Evolutionary conservation across 2,113 vertebrate genomes (phyloP).

Genomic region (Lynx canadensis): DNA sequence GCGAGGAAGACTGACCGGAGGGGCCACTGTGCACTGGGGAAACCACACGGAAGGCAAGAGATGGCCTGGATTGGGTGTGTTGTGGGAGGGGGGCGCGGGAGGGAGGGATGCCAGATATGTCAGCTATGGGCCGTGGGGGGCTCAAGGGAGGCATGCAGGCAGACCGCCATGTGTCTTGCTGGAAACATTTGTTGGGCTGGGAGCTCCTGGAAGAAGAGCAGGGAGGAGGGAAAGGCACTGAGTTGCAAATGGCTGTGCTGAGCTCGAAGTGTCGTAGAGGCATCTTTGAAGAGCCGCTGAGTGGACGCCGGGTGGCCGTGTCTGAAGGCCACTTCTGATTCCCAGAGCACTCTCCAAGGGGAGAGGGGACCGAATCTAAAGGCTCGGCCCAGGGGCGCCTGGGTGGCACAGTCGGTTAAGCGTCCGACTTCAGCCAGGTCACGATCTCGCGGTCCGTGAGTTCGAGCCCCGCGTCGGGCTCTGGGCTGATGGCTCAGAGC

Average conservation of each 20-base stretch:
- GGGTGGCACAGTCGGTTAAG: too few relatives aligned
- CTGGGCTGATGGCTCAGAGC: too few relatives aligned
- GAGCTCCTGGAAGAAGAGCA: background rate
- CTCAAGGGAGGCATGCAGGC: accelerated
- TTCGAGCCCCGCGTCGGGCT: too few relatives aligned
- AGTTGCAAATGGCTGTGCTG: accelerated
- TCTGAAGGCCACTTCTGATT: background rate
- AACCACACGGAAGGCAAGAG: accelerated
- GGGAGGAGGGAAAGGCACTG: background rate
- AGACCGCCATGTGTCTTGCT: accelerated
- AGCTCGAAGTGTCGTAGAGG: background rate
- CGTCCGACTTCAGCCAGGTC: too few relatives aligned
- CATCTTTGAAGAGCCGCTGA: background rate
- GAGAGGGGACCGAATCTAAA: background rate
- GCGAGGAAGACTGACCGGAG: accelerated
- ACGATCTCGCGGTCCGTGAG: too few relatives aligned
- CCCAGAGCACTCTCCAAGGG: background rate
- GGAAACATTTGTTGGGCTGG: background rate
- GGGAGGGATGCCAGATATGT: accelerated
- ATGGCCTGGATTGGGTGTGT: accelerated
- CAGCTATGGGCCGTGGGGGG: background rate
- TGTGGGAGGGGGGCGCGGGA: background rate
- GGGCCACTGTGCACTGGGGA: background rate
- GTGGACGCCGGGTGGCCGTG: accelerated
- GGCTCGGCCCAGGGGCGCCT: background rate